These are phyloP conservation scores for Paguma larvata DNA, from an alignment of 2,797 vertebrate genomes.

Conservation along the genomic window DNA sequence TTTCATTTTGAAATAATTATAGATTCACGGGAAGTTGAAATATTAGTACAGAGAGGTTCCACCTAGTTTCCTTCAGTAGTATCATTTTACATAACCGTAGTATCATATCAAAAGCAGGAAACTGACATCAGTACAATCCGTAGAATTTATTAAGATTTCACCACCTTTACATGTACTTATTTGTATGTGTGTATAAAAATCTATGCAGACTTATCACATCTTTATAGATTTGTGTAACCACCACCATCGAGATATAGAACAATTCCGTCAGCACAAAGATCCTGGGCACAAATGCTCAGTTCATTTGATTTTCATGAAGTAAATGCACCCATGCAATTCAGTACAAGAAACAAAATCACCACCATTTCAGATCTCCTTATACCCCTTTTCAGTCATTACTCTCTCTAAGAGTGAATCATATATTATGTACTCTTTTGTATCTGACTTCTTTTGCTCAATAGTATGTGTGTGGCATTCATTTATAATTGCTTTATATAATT, in stretches of 20 bases:
- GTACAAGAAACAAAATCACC: background rate
- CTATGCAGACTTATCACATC: background rate
- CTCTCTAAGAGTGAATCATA: background rate
- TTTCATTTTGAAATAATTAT: conserved; percentile 37
- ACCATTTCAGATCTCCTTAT: background rate
- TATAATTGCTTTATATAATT: conserved; percentile 22
- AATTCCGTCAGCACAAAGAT: background rate
- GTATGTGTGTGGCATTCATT: background rate
- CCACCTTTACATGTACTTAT: background rate
- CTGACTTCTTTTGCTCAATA: background rate
- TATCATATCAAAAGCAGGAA: conserved; percentile 47
- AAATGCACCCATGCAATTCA: background rate
- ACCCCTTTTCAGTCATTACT: background rate
- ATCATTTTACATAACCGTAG: background rate
- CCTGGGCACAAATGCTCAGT: background rate
- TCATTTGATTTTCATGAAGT: conserved; percentile 34
- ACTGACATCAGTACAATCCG: background rate
- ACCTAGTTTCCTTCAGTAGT: background rate
- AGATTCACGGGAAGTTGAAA: conserved; percentile 20
- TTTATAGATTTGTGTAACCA: background rate
- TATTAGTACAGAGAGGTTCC: conserved; percentile 38
- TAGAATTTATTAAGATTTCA: background rate
- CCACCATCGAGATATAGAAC: background rate
- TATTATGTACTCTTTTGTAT: background rate
- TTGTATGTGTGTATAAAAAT: background rate